These are phyloP conservation scores for Tapirus indicus DNA, from an alignment of 2,797 vertebrate species.

Conservation along the genomic window DNA sequence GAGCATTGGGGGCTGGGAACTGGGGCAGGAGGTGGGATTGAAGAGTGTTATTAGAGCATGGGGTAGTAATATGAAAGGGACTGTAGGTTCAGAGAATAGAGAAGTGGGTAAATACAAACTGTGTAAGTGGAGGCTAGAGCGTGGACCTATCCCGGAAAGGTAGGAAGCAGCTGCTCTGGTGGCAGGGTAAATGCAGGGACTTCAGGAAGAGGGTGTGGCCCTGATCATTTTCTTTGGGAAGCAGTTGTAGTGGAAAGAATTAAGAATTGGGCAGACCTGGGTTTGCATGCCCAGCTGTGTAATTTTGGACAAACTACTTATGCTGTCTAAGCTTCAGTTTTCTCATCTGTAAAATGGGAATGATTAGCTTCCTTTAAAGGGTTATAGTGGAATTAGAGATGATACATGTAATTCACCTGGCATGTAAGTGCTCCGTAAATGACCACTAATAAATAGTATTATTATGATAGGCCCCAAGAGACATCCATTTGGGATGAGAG, in stretches of 20 bases:
- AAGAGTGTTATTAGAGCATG: not conserved
- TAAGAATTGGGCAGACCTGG: not conserved
- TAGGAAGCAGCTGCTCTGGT: not conserved
- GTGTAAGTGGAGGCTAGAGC: not conserved
- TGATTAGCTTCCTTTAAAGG: not conserved
- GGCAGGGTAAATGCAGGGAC: not conserved
- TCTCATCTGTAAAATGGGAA: slow-evolving; percentile 10
- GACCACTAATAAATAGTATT: not conserved
- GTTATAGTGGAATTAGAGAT: not conserved
- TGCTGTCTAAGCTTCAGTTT: not conserved
- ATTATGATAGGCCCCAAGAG: not conserved
- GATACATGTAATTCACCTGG: not conserved
- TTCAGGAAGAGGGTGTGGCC: slow-evolving; percentile 21
- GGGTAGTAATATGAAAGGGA: not conserved
- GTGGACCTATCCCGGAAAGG: not conserved
- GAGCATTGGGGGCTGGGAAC: not conserved
- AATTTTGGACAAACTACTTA: not conserved
- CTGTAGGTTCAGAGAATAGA: not conserved
- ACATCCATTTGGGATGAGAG: not conserved
- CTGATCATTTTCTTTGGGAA: slow-evolving; percentile 7
- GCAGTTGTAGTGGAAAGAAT: not conserved
- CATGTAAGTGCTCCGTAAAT: not conserved
- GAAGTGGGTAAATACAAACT: not conserved
- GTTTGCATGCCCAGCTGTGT: not conserved
- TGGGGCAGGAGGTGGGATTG: not conserved